phyloP scores from a whole-genome alignment of 2,888 invertebrate species.

The Helleia helle region DNA sequence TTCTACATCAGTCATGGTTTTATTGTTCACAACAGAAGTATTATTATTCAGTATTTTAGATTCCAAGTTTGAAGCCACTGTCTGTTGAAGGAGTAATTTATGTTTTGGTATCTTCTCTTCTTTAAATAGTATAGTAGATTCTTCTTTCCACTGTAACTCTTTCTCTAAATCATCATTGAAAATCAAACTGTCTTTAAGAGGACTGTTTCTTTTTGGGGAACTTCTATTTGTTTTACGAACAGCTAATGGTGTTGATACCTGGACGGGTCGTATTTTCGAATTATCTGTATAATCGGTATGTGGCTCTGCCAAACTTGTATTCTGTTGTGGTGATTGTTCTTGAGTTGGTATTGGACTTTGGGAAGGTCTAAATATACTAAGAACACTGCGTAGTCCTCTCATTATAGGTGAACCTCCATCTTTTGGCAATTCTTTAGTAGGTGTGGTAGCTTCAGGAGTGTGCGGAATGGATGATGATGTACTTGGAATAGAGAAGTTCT shows the following conservation, averaged over 20 bases:
- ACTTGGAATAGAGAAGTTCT: slow-evolving; percentile 45
- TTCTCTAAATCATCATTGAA: slow-evolving; percentile 60
- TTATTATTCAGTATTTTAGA: slow-evolving; percentile 23
- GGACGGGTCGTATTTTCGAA: slow-evolving; percentile 18
- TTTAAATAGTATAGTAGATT: slow-evolving; percentile 50
- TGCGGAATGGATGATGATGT: slow-evolving; percentile 43
- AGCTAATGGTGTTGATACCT: slow-evolving; percentile 51
- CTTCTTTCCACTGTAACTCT: slow-evolving; percentile 60
- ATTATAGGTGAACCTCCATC: slow-evolving; percentile 58
- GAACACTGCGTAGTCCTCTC: slow-evolving; percentile 55
- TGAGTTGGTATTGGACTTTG: slow-evolving; percentile 50
- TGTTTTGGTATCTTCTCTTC: slow-evolving; percentile 55
- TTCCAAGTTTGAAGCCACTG: slow-evolving; percentile 10
- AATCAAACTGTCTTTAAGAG: slow-evolving; percentile 50
- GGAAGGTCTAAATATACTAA: slow-evolving; percentile 59
- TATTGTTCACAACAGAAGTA: slow-evolving; percentile 35
- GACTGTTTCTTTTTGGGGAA: slow-evolving; percentile 42
- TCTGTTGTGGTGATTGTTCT: slow-evolving; percentile 25
- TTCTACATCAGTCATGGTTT: slow-evolving; percentile 29
- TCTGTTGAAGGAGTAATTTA: slow-evolving; percentile 40
- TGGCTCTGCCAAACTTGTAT: slow-evolving; percentile 17
- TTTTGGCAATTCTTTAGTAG: slow-evolving; percentile 47
- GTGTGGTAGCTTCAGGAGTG: slow-evolving; percentile 58
- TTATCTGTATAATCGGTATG: slow-evolving; percentile 15
- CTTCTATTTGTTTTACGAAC: slow-evolving; percentile 16